These are phyloP conservation scores for Neodiprion pinetum DNA, from an alignment of 1,140 invertebrate species.

Conservation along the genomic window DNA sequence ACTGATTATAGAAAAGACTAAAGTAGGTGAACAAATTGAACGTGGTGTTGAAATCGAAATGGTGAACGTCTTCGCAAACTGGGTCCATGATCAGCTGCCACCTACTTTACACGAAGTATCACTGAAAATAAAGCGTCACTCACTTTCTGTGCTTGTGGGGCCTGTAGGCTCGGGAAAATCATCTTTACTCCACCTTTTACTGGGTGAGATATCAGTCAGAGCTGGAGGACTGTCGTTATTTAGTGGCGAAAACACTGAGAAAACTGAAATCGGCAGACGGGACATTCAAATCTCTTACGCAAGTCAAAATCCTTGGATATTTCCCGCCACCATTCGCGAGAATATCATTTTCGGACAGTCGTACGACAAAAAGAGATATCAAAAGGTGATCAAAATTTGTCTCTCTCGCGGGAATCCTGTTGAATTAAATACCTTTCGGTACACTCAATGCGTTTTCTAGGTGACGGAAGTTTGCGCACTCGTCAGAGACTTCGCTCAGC, in stretches of 20 bases:
- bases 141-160: constrained; percentile 78
- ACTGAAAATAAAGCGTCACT: constrained; percentile 69
- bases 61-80: constrained; percentile 51
- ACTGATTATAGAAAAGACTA: too few species aligned
- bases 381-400: constrained; percentile 60
- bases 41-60: not conserved
- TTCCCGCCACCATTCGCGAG: constrained; percentile 72
- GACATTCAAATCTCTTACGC: constrained; percentile 74
- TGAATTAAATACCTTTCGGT: too few species aligned
- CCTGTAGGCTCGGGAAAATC: constrained; percentile 83
- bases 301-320: constrained; percentile 81
- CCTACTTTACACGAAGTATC: constrained; percentile 68
- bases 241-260: not conserved
- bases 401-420: constrained; percentile 9
- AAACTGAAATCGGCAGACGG: constrained; percentile 36
- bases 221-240: constrained; percentile 64
- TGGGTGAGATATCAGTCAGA: constrained; percentile 73
- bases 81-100: constrained; percentile 47
- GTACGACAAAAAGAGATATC: constrained; percentile 73
- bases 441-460: constrained; percentile 41
- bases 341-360: constrained; percentile 84
- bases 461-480: constrained; percentile 74
- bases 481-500: constrained; percentile 77
- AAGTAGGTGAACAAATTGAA: too few species aligned
- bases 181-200: constrained; percentile 75